Evolutionary conservation across 2,797 vertebrate genomes (phyloP).

Genomic region (Spea hammondii): DNA sequence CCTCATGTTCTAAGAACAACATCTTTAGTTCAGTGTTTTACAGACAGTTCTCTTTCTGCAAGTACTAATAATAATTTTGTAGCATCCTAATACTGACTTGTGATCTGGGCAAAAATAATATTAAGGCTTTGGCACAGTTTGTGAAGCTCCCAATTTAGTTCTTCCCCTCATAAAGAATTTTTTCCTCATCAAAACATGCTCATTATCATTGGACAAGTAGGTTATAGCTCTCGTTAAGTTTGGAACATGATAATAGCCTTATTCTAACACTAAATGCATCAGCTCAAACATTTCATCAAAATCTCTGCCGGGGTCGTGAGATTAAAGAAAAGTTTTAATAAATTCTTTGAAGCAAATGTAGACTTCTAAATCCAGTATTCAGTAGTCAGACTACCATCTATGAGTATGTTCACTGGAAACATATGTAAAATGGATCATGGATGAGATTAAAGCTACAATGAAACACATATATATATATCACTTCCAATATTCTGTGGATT

Average conservation of each 20-base stretch:
- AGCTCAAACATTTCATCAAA: neutral
- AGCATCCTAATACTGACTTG: conserved; percentile 14
- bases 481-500: neutral
- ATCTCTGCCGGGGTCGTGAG: neutral
- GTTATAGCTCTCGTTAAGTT: conserved; percentile 15
- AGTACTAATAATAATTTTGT: conserved; percentile 23
- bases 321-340: neutral
- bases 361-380: neutral
- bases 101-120: conserved; percentile 18
- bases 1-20: neutral
- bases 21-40: neutral
- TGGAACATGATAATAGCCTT: conserved; percentile 7
- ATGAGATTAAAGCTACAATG: neutral
- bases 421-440: neutral
- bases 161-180: conserved; percentile 23
- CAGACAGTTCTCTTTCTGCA: neutral
- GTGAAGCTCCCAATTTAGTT: conserved; percentile 25
- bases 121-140: conserved; percentile 6
- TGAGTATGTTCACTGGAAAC: neutral
- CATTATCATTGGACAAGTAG: conserved; percentile 25
- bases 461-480: neutral
- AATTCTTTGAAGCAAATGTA: neutral
- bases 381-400: neutral
- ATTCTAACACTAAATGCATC: neutral
- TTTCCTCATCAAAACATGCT: conserved; percentile 23